Conservation (phyloP, 1,140 invertebrate genomes). For the Drosophila nigrodunni region DNA sequence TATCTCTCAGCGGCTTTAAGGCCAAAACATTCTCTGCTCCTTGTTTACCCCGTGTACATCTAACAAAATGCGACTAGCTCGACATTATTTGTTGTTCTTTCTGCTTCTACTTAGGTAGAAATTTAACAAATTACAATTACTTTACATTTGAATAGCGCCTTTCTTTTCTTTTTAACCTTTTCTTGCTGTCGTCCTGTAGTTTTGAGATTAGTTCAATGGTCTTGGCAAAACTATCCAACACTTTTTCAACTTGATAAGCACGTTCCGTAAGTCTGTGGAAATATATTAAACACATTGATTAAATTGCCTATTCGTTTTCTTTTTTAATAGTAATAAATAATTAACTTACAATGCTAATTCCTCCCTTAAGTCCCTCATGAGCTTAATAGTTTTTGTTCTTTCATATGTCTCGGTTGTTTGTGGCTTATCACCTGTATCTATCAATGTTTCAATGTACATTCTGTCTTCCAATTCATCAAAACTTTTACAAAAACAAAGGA, state of each 20-base stretch:
- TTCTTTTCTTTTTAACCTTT: background rate
- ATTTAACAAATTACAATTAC: background rate
- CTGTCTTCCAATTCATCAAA: background rate
- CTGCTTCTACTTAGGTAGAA: constrained; percentile 13
- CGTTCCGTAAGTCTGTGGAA: constrained; percentile 1
- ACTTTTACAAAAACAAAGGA: constrained; percentile 1
- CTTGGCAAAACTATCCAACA: background rate
- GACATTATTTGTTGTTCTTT: background rate
- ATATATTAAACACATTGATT: no score
- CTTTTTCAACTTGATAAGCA: background rate
- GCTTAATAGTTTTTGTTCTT: background rate
- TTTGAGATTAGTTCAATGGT: constrained; percentile 5
- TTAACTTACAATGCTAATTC: constrained; percentile 15
- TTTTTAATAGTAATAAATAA: no score
- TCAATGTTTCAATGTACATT: constrained; percentile 3
- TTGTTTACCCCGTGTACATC: constrained; percentile 22
- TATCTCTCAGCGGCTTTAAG: constrained; percentile 38
- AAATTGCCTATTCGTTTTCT: background rate
- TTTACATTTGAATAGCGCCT: background rate
- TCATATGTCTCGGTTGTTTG: background rate
- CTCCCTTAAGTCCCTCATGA: background rate
- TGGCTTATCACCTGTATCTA: background rate
- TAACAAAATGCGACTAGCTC: constrained; percentile 14
- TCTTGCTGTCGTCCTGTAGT: background rate
- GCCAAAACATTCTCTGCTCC: constrained; percentile 7